A percentile compares a stretch with the other conserved stretches of the same genome.
These are phyloP conservation scores for Zelleria hepariella DNA, from an alignment of 2,888 invertebrate genomes.

Conservation along the genomic window DNA sequence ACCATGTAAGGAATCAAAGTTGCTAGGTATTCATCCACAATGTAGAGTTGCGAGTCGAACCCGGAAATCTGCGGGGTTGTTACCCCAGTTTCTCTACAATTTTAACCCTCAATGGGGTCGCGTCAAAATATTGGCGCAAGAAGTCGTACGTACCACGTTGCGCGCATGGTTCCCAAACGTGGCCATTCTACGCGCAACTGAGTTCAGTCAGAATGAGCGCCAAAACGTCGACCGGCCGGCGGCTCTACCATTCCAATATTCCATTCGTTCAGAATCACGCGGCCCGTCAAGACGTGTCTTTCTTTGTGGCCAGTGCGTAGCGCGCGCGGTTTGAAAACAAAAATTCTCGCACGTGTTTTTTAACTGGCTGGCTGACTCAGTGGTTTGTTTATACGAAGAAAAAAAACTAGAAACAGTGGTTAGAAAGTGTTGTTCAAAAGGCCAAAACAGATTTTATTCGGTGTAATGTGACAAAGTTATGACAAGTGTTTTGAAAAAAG, in stretches of 20 bases:
- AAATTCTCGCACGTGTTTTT: background rate
- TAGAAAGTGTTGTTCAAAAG: background rate
- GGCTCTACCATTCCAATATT: background rate
- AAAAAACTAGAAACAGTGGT: background rate
- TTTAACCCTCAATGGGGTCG: background rate
- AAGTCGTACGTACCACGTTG: background rate
- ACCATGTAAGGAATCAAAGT: no score
- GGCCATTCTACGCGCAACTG: background rate
- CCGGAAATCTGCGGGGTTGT: background rate
- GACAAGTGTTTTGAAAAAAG: constrained; percentile 69
- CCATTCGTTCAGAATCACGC: background rate
- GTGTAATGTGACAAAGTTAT: constrained; percentile 53
- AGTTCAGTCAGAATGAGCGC: background rate
- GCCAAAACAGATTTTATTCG: constrained; percentile 11
- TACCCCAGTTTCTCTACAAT: background rate
- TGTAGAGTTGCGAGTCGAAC: background rate
- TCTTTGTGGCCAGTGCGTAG: background rate
- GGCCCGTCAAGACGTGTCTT: background rate
- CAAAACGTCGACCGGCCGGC: background rate
- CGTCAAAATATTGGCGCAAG: background rate
- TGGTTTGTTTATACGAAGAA: background rate
- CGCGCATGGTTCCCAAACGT: background rate
- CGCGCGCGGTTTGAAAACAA: background rate
- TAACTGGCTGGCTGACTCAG: background rate
- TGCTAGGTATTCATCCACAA: background rate